These are phyloP conservation scores for Chesias legatella DNA, from an alignment of 2,888 invertebrate genomes.

Conservation along the genomic window DNA sequence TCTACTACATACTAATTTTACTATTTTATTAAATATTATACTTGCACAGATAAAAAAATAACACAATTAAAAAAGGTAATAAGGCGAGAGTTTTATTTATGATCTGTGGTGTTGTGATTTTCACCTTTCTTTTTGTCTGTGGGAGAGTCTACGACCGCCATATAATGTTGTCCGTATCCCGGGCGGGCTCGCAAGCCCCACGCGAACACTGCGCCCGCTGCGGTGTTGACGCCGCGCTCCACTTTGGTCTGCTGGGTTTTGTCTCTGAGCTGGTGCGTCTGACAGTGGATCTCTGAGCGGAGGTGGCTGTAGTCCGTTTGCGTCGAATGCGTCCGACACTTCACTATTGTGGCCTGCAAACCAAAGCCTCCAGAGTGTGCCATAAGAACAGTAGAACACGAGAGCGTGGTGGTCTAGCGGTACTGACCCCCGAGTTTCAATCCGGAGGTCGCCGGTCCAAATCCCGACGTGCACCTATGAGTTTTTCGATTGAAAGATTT, in stretches of 20 bases:
- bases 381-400: too few relatives aligned
- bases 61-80: too few relatives aligned
- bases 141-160: constrained; percentile 45
- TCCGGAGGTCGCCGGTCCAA: too few relatives aligned
- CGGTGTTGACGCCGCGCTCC: constrained; percentile 51
- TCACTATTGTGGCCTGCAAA: constrained; percentile 80
- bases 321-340: constrained; percentile 83
- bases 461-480: too few relatives aligned
- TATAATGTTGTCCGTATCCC: constrained; percentile 77
- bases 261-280: constrained; percentile 76
- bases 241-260: constrained; percentile 57
- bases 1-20: too few relatives aligned
- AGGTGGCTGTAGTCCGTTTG: constrained; percentile 85
- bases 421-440: too few relatives aligned
- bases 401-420: too few relatives aligned
- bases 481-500: too few relatives aligned
- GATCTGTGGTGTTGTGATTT: too few relatives aligned
- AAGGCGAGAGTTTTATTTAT: too few relatives aligned
- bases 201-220: constrained; percentile 50
- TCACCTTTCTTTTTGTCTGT: constrained; percentile 44
- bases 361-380: neutral
- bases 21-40: too few relatives aligned
- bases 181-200: constrained; percentile 80
- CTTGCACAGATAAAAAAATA: too few relatives aligned
- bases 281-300: constrained; percentile 81